Base-by-base conservation (phyloP, 2,888 invertebrate species). In the Alloplasta piceator region DNA sequence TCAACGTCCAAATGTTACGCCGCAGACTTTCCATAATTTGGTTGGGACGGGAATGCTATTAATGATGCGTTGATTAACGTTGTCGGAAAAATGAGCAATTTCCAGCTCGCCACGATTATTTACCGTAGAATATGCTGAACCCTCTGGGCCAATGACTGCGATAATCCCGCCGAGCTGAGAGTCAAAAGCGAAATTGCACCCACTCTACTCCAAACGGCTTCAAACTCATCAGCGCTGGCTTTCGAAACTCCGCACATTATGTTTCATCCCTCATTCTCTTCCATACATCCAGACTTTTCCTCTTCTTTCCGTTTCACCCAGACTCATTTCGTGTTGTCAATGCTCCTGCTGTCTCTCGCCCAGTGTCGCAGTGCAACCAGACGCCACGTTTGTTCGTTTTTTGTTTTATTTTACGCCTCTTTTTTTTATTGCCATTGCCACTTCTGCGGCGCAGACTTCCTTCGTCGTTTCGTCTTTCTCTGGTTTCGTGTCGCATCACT, bases 251-350 rank as follows among this genome's bases (percentile, higher is more conserved):
- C 10, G 14, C 14, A 6, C 52, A 26, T 26, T 26, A 26, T 26
- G 26, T 26, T 26, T 52, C 14, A 52, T 52, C 12, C 41, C 38
- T 52, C 52, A 6, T 14, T 14, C 14, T 26, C 5, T 5, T 52
- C 0, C 7, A 7, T 5, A 12, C 14, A 41, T 10, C 5, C 67
- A 60, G 41, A 67, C 56, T 46, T 43, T 71, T 36, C 10, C 36
- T 73, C 12, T 12, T 6, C 52, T 52, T 36, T 9, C 6, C 56
- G 64, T 66, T 60, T 12, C 41, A 0, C 67, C 1, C 79, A 61
- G 64, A 61, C 66, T 63, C 77, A 39, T 77, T 50, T 55, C 55
- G 26, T 3, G 46, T 77, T 71, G 56, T 77, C 63, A 70, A 71
- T 71, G 67, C 67, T 55, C 9, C 14, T 10, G 36, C 43, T 43